A percentile compares a stretch with the other conserved stretches of the same genome.
Evolutionary conservation across 2,797 vertebrate genomes (phyloP).

Genomic region (Moxostoma hubbsi): DNA sequence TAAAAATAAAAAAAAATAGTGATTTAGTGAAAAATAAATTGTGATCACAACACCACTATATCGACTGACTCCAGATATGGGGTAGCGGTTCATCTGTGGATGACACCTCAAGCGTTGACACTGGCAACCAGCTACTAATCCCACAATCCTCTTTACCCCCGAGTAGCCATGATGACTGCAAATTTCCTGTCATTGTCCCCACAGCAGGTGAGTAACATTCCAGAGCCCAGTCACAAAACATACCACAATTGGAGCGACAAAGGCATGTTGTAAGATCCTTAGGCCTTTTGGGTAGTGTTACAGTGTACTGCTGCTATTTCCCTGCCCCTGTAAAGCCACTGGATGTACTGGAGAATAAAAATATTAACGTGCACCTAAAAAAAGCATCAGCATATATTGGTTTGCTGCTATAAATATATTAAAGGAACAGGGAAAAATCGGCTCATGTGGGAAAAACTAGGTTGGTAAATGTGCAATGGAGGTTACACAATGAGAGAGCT

Average conservation of each 20-base stretch:
- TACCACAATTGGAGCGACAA: conserved; percentile 5
- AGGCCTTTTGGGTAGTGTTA: not conserved
- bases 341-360: not conserved
- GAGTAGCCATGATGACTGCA: conserved; percentile 30
- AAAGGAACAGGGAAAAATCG: not conserved
- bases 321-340: not conserved
- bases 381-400: not conserved
- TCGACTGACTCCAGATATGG: not conserved
- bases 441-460: not conserved
- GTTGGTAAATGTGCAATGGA: not conserved
- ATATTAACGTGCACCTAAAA: not conserved
- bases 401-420: conserved; percentile 6
- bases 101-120: conserved; percentile 13
- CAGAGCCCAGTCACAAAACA: conserved; percentile 19
- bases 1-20: too few relatives aligned
- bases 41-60: not conserved
- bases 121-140: conserved; percentile 32
- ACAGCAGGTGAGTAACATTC: conserved; percentile 32
- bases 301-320: not conserved
- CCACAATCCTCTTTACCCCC: conserved; percentile 45
- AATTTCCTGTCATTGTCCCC: conserved; percentile 50
- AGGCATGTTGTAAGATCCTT: not conserved
- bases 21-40: too few relatives aligned
- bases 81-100: not conserved
- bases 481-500: not conserved